A percentile compares a stretch with the other conserved stretches of the same genome.
phyloP scores from a whole-genome alignment of 2,888 invertebrate genomes.

The Drosophila helvetica region DNA sequence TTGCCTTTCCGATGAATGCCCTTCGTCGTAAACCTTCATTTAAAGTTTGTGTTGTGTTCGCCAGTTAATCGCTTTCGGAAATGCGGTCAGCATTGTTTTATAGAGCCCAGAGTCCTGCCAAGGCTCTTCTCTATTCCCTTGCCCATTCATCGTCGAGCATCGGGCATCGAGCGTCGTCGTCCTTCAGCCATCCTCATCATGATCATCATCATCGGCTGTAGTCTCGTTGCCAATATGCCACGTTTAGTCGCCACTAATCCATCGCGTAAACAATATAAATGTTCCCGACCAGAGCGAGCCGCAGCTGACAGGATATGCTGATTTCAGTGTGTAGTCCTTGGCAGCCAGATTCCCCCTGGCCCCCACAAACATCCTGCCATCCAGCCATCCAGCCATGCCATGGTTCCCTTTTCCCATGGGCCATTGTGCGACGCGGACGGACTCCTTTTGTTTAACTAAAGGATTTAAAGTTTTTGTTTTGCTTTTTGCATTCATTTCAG shows the following conservation, averaged over 20 bases:
- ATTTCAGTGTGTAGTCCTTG: conserved; percentile 51
- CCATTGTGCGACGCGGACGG: conserved; percentile 49
- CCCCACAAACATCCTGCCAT: background rate
- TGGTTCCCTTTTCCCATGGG: conserved; percentile 5
- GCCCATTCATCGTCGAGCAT: conserved; percentile 23
- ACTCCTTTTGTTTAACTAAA: conserved; percentile 71
- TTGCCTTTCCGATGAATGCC: conserved; percentile 11
- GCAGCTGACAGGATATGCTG: conserved; percentile 50
- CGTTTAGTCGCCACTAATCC: conserved; percentile 72
- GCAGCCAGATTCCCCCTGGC: conserved; percentile 10
- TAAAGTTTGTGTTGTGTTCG: conserved; percentile 32
- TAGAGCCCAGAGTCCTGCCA: conserved; percentile 22
- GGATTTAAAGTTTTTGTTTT: conserved; percentile 74
- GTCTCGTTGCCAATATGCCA: conserved; percentile 63
- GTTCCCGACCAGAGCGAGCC: conserved; percentile 40
- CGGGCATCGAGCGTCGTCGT: conserved; percentile 14
- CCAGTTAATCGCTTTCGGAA: conserved; percentile 41
- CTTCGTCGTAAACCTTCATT: conserved; percentile 18
- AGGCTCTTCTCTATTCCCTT: conserved; percentile 18
- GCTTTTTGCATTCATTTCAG: conserved; percentile 65
- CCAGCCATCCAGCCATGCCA: background rate
- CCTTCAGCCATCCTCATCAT: conserved; percentile 6
- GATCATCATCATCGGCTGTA: conserved; percentile 30
- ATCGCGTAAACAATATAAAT: conserved; percentile 69
- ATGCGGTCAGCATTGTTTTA: conserved; percentile 65